Conservation (phyloP, 2,113 vertebrate species). For the Haplochromis burtoni region DNA sequence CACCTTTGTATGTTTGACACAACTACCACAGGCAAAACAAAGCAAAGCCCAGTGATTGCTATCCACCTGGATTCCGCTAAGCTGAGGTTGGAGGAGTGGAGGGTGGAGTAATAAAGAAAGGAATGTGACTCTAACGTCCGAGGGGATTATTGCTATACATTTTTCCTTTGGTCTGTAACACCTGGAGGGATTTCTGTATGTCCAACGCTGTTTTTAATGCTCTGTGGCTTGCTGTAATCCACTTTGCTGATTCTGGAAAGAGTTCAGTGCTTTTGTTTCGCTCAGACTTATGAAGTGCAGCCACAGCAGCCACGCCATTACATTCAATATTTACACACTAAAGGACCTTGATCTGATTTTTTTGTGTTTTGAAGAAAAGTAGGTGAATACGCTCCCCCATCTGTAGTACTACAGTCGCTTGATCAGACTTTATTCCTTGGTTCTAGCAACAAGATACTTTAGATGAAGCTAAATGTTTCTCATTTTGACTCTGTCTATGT, state of each 20-base stretch:
- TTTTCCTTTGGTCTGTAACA: slow-evolving; percentile 39
- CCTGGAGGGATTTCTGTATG: slow-evolving; percentile 44
- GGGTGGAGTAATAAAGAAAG: slow-evolving; percentile 63
- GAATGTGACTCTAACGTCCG: slow-evolving; percentile 51
- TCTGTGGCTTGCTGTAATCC: background rate
- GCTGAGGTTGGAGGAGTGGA: background rate
- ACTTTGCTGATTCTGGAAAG: slow-evolving; percentile 5
- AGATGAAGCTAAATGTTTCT: background rate
- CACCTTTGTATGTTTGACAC: slow-evolving; percentile 40
- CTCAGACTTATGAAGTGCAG: background rate
- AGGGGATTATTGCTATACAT: slow-evolving; percentile 47
- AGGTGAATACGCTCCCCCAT: background rate
- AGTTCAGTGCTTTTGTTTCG: background rate
- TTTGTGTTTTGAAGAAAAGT: background rate
- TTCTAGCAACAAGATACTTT: background rate
- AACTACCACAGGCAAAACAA: slow-evolving; percentile 5
- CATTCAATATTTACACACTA: background rate
- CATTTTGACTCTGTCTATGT: background rate
- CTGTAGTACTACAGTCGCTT: background rate
- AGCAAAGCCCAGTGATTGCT: slow-evolving; percentile 28
- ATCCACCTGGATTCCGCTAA: slow-evolving; percentile 54
- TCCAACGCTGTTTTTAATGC: slow-evolving; percentile 4
- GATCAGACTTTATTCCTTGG: slow-evolving; percentile 20
- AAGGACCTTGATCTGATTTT: background rate
- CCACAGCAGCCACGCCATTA: background rate